Evolutionary conservation across 2,888 invertebrate genomes (phyloP), one percentile per base, ranked within the genome.

Genomic region (Polietes domitor): DNA sequence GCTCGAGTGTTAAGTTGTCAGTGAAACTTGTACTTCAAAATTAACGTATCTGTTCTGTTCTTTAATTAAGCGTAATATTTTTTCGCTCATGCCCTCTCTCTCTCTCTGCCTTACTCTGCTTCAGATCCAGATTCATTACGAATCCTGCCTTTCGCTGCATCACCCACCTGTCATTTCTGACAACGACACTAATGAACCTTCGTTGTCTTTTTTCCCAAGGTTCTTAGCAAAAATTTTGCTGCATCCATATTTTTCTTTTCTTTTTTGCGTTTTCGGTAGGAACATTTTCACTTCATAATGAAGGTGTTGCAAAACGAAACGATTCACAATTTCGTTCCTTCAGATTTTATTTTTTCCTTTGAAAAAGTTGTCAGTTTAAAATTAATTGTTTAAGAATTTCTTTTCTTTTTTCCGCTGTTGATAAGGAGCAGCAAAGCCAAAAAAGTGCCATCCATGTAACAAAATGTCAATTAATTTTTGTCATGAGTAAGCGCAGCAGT

Each of bases 1-100:
- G 26, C 15, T 58, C 19, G 0, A 58, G 53, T n/a, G 17, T 15
- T 21, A 55, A 41, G 41, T 41, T 73, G 55, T 73, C 72, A 24
- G 55, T 58, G 72, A 73, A 73, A 58, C 58, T 73, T 73, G 24
- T 41, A 24, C 55, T 53, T 73, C 15, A 63, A 75, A 75, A 50
- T 65, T 53, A 63, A 65, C 19, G 21, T 43, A 63, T 65, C 32
- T 73, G n/a, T 73, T 58, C n/a, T 50, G 50, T 65, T 63, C 75
- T 53, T 65, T 75, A 75, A 75, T 75, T 75, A 75, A 65, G 50
- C 75, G 65, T 50, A 75, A 65, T 37, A 75, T 63, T 74, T 74
- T 50, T 74, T 74, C 17, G n/a, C 9, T 63, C 63, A 9, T n/a
- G 32, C 37, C 17, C 61, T 12, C 53, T 15, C 2, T 47, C n/a